Conservation (phyloP, 2,113 vertebrate genomes). For the Nettapus auritus region DNA sequence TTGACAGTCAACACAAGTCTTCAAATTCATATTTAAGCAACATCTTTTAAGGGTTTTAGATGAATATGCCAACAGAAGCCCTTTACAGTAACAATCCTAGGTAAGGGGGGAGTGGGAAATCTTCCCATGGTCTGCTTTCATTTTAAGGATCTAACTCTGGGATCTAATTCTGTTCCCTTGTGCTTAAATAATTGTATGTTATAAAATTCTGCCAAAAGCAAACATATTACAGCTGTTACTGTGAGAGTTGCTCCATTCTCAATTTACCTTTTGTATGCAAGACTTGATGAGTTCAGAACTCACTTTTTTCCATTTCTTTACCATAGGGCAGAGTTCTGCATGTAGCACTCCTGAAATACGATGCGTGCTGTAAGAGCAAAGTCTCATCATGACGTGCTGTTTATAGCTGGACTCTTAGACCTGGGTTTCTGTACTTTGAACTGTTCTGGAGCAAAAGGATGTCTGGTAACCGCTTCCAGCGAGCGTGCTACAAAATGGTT, state of each 20-base stretch:
- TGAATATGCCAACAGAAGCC: neutral
- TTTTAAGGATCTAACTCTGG: neutral
- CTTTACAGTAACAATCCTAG: neutral
- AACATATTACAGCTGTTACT: neutral
- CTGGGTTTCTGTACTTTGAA: accelerated
- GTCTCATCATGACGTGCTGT: neutral
- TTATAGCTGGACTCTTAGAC: neutral
- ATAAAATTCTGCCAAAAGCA: neutral
- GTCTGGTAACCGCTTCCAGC: neutral
- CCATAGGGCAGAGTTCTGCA: neutral
- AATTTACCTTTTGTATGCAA: neutral
- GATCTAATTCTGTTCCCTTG: neutral
- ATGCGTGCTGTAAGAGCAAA: too few relatives aligned
- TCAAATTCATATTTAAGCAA: neutral
- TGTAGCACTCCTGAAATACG: neutral
- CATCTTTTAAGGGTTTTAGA: neutral
- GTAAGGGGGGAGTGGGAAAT: neutral
- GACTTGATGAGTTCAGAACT: neutral
- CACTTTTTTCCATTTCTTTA: neutral
- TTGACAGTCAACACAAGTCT: neutral
- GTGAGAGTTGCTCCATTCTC: neutral
- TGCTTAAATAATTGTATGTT: neutral
- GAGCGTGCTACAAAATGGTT: neutral
- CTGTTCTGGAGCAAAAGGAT: neutral
- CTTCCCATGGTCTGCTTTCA: neutral